phyloP scores from a whole-genome alignment of 2,113 vertebrate genomes.

The Petrocephalus microphthalmus region DNA sequence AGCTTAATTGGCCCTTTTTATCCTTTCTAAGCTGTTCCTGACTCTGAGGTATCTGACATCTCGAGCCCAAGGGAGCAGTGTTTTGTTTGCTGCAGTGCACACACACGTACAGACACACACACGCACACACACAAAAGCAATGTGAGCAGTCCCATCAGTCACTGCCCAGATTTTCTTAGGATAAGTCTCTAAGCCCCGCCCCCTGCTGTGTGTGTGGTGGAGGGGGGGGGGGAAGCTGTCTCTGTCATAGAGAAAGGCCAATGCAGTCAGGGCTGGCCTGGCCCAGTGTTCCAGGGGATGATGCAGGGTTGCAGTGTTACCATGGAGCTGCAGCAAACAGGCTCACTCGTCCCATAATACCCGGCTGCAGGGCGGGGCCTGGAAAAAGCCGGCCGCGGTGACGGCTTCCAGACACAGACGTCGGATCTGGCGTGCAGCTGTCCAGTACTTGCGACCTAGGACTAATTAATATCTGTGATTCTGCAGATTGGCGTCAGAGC shows the following conservation, averaged over 20 bases:
- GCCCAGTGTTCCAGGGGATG: neutral
- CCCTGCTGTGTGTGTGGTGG: neutral
- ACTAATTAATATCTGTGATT: neutral
- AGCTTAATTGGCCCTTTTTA: neutral
- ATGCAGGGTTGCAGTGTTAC: neutral
- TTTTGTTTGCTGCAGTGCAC: conserved; percentile 9
- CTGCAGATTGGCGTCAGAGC: neutral
- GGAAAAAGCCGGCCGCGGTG: neutral
- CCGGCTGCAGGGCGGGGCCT: neutral
- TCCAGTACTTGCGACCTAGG: neutral
- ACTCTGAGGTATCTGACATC: neutral
- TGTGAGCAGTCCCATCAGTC: neutral
- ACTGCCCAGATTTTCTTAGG: neutral
- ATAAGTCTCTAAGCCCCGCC: neutral
- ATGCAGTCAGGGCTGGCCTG: neutral
- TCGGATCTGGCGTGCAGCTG: neutral
- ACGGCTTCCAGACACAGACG: neutral
- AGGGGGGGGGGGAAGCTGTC: neutral
- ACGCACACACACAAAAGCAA: neutral
- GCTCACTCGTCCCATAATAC: neutral
- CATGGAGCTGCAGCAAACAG: neutral
- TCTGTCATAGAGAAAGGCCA: neutral
- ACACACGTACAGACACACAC: conserved; percentile 13
- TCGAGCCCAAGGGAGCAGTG: neutral
- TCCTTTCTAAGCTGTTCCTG: neutral